Evolutionary conservation across 2,888 invertebrate species (phyloP), one percentile per base, ranked within the genome.

Genomic region (Gryllus longicercus): DNA sequence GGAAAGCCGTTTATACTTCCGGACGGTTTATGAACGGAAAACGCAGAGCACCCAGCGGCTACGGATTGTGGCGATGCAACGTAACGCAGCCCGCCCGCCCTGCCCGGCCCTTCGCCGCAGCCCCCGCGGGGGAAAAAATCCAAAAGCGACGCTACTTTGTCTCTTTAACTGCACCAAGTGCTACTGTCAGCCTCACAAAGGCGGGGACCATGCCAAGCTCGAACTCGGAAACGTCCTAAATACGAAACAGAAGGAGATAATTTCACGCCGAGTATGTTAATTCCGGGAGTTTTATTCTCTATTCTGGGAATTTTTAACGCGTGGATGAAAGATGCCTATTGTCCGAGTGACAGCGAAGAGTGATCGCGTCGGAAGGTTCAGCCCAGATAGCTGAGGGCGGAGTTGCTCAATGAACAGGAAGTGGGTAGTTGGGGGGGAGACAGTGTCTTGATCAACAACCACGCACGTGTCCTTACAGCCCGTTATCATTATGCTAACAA

Each of bases 231-330:
- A 63, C 63, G 63, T 14, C 63, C 63, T 63, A 18, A 63, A 63
- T 63, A 63, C 63, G 63, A 63, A 63, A 63, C 63, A 63, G 63
- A 63, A n/a, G 63, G 63, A 63, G 63, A 63, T 63, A 63, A 63
- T 63, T n/a, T 63, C 63, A 63, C 63, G 63, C 63, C 14, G 63
- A 18, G 63, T 63, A 63, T 63, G 63, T 63, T 63, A 63, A 63
- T 63, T 63, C 63, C 16, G 16, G 16, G 16, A 14, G n/a, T n/a
- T 63, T 51, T 63, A 63, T 63, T 63, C n/a, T 18, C 16, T 18
- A 63, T 63, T 63, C 63, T n/a, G n/a, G 63, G 63, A 63, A 63
- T 63, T 63, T 63, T 63, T 8, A 63, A 63, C 8, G 14, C 16
- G 63, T n/a, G 38, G 38, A 8, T 38, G 38, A 38, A 38, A 38